Conservation (phyloP, 2,888 invertebrate species). For the Automeris io region DNA sequence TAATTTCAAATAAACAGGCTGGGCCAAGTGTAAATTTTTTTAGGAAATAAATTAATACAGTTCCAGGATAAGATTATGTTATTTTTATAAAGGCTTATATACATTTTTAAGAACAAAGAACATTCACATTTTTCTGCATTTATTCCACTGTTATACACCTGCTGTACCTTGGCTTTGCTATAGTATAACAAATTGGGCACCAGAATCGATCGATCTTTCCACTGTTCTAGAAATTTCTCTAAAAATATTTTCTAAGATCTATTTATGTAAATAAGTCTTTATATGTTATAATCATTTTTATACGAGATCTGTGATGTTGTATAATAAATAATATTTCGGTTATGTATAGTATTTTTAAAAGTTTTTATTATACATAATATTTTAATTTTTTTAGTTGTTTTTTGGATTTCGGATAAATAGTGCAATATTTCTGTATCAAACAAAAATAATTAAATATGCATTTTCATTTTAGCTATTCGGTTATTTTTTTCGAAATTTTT, state of each 20-base stretch:
- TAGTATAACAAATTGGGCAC: too few species aligned
- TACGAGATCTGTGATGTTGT: conserved; percentile 30
- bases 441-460: background rate
- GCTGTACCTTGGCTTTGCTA: too few species aligned
- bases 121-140: too few species aligned
- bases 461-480: background rate
- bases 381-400: background rate
- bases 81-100: conserved; percentile 1
- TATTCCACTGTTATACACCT: too few species aligned
- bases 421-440: background rate
- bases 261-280: background rate
- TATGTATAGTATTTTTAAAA: background rate
- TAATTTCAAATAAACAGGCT: conserved; percentile 36
- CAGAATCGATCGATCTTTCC: too few species aligned
- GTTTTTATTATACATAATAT: background rate
- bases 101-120: too few species aligned
- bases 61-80: background rate
- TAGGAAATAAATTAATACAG: background rate
- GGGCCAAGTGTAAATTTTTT: conserved; percentile 51
- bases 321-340: conserved; percentile 10
- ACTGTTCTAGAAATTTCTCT: too few species aligned
- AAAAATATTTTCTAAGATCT: too few species aligned
- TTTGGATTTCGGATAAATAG: background rate
- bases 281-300: conserved; percentile 12
- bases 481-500: too few species aligned